Evolutionary conservation across 2,888 invertebrate genomes (phyloP), one percentile per base, ranked within the genome.

Genomic region (Merodon equestris): DNA sequence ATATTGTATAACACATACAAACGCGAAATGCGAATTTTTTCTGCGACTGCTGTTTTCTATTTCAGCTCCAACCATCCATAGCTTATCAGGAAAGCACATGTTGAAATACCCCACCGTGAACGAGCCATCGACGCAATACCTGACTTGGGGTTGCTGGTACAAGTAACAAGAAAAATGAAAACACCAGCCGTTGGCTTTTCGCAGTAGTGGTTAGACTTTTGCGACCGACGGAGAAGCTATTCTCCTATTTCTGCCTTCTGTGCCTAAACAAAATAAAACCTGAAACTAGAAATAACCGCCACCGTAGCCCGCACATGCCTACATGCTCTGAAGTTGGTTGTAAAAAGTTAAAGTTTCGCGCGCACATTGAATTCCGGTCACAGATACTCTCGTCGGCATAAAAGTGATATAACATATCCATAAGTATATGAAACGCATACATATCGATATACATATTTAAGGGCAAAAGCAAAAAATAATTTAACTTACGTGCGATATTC

Each of bases 401-500:
- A 36, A 1, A 42, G 61, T 61, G 61, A 61, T 40, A 50, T 50
- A 50, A 67, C 27, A 42, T 36, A 48, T 15, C 0, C 1, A 14
- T 5, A 47, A 12, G n/a, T 36, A 19, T 17, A 51, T 36, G 27
- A 27, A 27, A 27, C 7, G 1, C 9, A 19, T 13, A 38, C 2
- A 47, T 12, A 60, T 14, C 14, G 12, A 9, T 34, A 9, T 45
- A 58, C 50, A 64, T 14, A 57, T 38, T 27, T 7, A 27, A 27
- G 7, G 7, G 7, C 27, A 27, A 27, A 2, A 27, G 7, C 27
- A 27, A 47, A 40, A 57, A 34, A 58, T 45, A 53, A 1, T 44
- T 36, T 1, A 15, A 64, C 79, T 70, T 68, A 79, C 79, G 63
- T 38, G 63, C 68, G 9, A 63, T 60, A 58, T 54, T 79, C 2